Evolutionary conservation across 2,888 invertebrate species (phyloP).

Genomic region (Dyspetes luteomarginatus): DNA sequence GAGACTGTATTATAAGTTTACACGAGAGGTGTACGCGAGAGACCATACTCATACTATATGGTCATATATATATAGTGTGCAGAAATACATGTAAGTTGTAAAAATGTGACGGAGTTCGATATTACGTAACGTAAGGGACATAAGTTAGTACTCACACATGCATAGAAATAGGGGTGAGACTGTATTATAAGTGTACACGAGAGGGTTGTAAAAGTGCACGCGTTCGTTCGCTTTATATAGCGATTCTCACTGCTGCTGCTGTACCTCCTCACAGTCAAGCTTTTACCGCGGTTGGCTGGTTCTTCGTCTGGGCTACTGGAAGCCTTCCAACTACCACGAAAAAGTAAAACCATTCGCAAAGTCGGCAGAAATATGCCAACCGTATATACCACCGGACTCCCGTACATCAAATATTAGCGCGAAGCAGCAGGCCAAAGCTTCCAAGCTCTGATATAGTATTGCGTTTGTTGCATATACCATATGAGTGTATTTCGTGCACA

Average conservation of each 20-base stretch:
- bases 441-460: constrained; percentile 33
- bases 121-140: constrained; percentile 66
- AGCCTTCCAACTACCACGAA: constrained; percentile 79
- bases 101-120: constrained; percentile 12
- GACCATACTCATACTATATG: too few species aligned
- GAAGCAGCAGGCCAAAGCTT: constrained; percentile 50
- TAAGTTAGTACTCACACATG: constrained; percentile 75
- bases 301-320: constrained; percentile 71
- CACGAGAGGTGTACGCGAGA: background rate
- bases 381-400: constrained; percentile 71
- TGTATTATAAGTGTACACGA: constrained; percentile 72
- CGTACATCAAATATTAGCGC: constrained; percentile 80
- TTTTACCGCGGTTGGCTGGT: constrained; percentile 37
- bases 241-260: background rate
- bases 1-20: constrained; percentile 74
- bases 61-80: constrained; percentile 44
- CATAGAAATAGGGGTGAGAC: constrained; percentile 75
- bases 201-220: constrained; percentile 46
- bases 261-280: constrained; percentile 12
- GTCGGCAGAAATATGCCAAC: constrained; percentile 80
- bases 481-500: too few species aligned
- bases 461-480: constrained; percentile 26
- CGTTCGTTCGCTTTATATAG: constrained; percentile 53
- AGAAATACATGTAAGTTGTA: constrained; percentile 56
- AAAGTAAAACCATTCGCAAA: constrained; percentile 79